phyloP scores from a whole-genome alignment of 2,888 invertebrate genomes.

The Gortyna flavago region DNA sequence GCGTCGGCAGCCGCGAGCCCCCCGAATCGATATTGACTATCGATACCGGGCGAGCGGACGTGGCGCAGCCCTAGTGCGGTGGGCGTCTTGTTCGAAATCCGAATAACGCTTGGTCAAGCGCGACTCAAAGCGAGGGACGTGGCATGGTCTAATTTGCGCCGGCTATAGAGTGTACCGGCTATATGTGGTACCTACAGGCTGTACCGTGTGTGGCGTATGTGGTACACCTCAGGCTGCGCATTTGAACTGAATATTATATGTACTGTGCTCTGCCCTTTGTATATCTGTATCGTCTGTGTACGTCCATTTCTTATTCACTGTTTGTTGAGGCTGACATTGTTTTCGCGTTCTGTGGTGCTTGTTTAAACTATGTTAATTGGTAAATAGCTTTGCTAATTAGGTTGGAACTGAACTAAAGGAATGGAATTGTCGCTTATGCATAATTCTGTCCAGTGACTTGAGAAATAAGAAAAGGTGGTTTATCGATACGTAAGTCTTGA shows the following conservation, averaged over 20 bases:
- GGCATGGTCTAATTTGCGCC: conserved; percentile 84
- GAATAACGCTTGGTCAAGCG: conserved; percentile 89
- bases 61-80: conserved; percentile 75
- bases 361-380: conserved; percentile 54
- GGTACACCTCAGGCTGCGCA: conserved; percentile 66
- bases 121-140: conserved; percentile 85
- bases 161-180: conserved; percentile 65
- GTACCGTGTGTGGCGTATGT: conserved; percentile 49
- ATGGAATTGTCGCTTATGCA: conserved; percentile 7
- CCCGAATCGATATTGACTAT: conserved; percentile 85
- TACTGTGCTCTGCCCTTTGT: conserved; percentile 43
- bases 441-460: conserved; percentile 16
- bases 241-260: conserved; percentile 72
- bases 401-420: conserved; percentile 33
- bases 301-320: conserved; percentile 63
- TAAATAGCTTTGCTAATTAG: conserved; percentile 59
- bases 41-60: conserved; percentile 72
- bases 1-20: conserved; percentile 78
- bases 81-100: conserved; percentile 86
- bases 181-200: conserved; percentile 27
- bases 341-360: conserved; percentile 43
- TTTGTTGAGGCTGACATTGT: conserved; percentile 64
- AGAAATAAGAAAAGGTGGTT: not conserved
- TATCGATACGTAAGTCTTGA: not conserved
- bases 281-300: conserved; percentile 50